phyloP scores from a whole-genome alignment of 2,888 invertebrate species.

The Platycheirus albimanus region DNA sequence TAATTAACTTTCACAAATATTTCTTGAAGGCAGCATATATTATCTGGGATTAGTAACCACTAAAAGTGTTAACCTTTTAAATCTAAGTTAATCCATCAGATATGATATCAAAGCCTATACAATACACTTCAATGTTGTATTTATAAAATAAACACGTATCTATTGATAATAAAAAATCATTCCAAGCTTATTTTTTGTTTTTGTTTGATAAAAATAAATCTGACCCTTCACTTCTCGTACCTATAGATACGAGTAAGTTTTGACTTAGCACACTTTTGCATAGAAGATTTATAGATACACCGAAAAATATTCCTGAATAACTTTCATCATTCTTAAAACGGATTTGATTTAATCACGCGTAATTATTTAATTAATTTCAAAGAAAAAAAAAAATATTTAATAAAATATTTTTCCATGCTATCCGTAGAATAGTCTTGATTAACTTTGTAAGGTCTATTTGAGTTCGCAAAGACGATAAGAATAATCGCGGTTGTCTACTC shows the following conservation, averaged over 20 bases:
- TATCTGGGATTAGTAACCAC: no score
- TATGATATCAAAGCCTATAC: no score
- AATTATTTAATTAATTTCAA: conserved; percentile 17
- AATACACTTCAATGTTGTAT: no score
- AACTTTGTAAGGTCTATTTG: conserved; percentile 24
- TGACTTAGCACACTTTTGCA: neutral
- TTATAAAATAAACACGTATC: no score
- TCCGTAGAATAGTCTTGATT: no score
- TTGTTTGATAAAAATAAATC: no score
- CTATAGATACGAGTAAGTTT: neutral
- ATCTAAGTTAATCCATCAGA: no score
- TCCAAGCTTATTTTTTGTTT: neutral
- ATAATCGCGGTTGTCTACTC: conserved; percentile 51
- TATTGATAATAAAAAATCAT: neutral
- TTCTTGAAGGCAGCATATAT: no score
- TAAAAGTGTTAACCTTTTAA: no score
- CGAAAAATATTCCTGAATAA: neutral
- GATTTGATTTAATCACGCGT: neutral
- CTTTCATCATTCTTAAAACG: neutral
- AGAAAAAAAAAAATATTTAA: no score
- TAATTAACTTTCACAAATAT: no score
- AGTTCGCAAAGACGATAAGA: conserved; percentile 62
- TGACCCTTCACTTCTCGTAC: no score
- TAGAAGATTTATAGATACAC: neutral
- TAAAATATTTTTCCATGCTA: conserved; percentile 17